Base-by-base conservation (phyloP, 1,140 invertebrate species). In the Lepidurus arcticus region DNA sequence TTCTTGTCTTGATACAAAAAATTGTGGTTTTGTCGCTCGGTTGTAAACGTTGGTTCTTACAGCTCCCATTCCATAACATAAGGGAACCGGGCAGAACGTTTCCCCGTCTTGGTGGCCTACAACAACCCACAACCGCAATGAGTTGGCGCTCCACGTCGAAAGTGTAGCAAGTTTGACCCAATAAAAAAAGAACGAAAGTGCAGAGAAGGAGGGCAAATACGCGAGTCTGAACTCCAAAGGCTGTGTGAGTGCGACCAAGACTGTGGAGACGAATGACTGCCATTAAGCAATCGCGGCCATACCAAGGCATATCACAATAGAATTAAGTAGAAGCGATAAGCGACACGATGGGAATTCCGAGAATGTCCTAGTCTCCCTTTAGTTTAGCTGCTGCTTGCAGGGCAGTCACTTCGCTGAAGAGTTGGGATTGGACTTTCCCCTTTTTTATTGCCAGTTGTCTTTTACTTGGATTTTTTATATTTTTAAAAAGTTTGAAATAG, bases 141-240 rank as follows among this genome's bases (percentile, higher is more conserved):
- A 34, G 34, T 34, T 34, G 4, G 34, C 34, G 34, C 34, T 34
- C 34, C 34, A 34, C 34, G 34, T 34, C 34, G 3, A 34, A 34
- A 34, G 34, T 34, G 34, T 4, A 34, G 3, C 34, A 34, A 34
- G 34, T 34, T 65, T 65, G 53, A 65, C 53, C 53, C n/a, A 65
- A 16, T 65, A 21, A 65, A n/a, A 21, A 21, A 47, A 65, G 53
- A 21, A 65, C 3, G 1, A 4, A 21, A 65, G 53, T 65, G n/a
- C 13, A 65, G 53, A 65, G 53, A 21, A 65, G 53, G 53, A 47
- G 45, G 45, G 4, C 16, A 65, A 65, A 65, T n/a, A 9, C 21
- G 21, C 53, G 13, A 65, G 53, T 65, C 53, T 65, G 53, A 65
- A 65, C 53, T 65, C 53, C 53, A 65, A 65, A 65, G 53, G 53